These are phyloP conservation scores for Lycocerus yunnanus DNA, from an alignment of 2,888 invertebrate genomes.

Conservation along the genomic window DNA sequence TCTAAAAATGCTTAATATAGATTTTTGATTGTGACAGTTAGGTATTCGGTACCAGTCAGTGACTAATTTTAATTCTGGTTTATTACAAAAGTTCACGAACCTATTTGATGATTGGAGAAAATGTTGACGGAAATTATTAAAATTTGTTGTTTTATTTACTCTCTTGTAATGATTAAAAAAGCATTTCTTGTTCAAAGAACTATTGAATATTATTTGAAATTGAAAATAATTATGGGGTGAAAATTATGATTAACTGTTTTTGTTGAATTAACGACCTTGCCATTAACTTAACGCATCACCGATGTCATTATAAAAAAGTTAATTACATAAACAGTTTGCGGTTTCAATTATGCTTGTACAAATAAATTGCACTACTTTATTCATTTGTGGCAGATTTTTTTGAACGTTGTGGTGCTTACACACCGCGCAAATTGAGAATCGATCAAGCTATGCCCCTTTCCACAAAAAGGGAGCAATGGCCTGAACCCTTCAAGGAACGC, in stretches of 20 bases:
- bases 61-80: conserved; percentile 10
- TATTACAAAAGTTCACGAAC: conserved; percentile 23
- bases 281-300: neutral
- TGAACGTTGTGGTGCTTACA: neutral
- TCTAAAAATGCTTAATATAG: neutral
- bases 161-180: too few species aligned
- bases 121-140: neutral
- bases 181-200: too few species aligned
- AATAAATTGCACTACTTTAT: conserved; percentile 3
- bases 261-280: neutral
- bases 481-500: neutral
- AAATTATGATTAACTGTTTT: neutral
- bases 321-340: conserved; percentile 1
- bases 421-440: neutral
- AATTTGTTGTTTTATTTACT: neutral
- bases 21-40: conserved; percentile 1
- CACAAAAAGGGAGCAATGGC: neutral
- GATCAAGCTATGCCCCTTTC: neutral
- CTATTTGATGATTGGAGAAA: neutral
- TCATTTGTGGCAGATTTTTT: neutral
- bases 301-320: conserved; percentile 1
- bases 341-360: neutral
- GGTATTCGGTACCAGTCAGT: conserved; percentile 15
- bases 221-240: neutral
- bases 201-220: too few species aligned